These are phyloP conservation scores for Cetoscarus ocellatus DNA, from an alignment of 2,797 vertebrate species.

Conservation along the genomic window DNA sequence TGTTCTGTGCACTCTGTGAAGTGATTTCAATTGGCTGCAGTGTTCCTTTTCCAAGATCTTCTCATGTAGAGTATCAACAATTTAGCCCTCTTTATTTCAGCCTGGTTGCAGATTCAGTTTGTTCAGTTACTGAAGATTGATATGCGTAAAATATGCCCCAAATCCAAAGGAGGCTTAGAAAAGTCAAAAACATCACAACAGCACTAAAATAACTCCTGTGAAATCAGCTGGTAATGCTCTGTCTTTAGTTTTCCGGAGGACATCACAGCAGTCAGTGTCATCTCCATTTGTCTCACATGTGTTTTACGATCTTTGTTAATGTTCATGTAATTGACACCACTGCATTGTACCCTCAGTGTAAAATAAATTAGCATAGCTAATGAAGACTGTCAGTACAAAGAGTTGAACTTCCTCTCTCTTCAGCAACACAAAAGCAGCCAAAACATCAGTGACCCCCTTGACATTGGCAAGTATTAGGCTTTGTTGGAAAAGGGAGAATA, in stretches of 20 bases:
- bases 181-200: not conserved
- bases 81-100: too few species aligned
- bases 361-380: slow-evolving; percentile 73
- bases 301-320: slow-evolving; percentile 64
- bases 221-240: slow-evolving; percentile 30
- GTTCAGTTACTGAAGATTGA: too few species aligned
- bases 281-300: slow-evolving; percentile 55
- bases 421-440: slow-evolving; percentile 55
- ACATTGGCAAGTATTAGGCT: slow-evolving; percentile 52
- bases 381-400: slow-evolving; percentile 67
- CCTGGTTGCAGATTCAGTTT: too few species aligned
- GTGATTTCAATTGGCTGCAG: too few species aligned
- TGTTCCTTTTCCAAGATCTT: too few species aligned
- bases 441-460: slow-evolving; percentile 59
- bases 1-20: too few species aligned
- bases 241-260: too few species aligned
- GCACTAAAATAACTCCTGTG: slow-evolving; percentile 25
- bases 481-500: slow-evolving; percentile 55
- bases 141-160: not conserved
- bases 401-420: slow-evolving; percentile 20
- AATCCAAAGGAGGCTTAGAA: too few species aligned
- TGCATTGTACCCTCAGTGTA: slow-evolving; percentile 63
- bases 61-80: too few species aligned
- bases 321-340: slow-evolving; percentile 65
- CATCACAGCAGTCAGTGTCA: too few species aligned